Percentiles rank a stretch among this genome's conserved stretches.
Conservation (phyloP, 1,140 invertebrate species). For the Aphaenogaster rudis region DNA sequence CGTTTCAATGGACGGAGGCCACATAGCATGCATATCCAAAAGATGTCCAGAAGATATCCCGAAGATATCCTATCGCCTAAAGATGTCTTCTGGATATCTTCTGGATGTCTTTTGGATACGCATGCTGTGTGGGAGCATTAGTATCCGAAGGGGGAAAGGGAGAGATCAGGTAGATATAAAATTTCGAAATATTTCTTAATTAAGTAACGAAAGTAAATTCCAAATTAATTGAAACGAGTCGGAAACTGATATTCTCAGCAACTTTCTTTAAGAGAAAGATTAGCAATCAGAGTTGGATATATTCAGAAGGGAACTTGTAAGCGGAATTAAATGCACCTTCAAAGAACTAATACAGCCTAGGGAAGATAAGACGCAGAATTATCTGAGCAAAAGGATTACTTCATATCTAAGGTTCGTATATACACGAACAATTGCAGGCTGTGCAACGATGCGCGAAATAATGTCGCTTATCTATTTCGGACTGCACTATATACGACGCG, state of each 20-base stretch:
- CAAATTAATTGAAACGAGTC: conserved; percentile 8
- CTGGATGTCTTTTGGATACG: no score
- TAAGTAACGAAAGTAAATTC: not conserved
- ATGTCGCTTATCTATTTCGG: conserved; percentile 46
- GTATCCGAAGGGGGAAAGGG: not conserved
- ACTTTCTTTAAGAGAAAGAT: conserved; percentile 35
- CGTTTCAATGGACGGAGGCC: not conserved
- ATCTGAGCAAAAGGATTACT: conserved; percentile 40
- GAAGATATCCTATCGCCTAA: no score
- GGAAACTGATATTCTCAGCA: not conserved
- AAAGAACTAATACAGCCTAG: not conserved
- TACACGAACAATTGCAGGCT: conserved; percentile 40
- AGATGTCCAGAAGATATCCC: no score
- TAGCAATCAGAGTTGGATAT: conserved; percentile 21
- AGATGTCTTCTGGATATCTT: no score
- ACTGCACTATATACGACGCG: not conserved
- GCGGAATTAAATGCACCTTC: conserved; percentile 26
- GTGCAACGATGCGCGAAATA: conserved; percentile 54
- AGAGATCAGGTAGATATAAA: not conserved
- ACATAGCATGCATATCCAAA: no score
- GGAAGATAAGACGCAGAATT: conserved; percentile 35
- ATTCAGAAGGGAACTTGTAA: conserved; percentile 17
- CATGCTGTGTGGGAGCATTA: no score
- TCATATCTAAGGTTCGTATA: conserved; percentile 15
- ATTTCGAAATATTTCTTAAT: conserved; percentile 17